Base-by-base conservation (phyloP, 2,113 vertebrate species). In the Datnioides undecimradiatus region DNA sequence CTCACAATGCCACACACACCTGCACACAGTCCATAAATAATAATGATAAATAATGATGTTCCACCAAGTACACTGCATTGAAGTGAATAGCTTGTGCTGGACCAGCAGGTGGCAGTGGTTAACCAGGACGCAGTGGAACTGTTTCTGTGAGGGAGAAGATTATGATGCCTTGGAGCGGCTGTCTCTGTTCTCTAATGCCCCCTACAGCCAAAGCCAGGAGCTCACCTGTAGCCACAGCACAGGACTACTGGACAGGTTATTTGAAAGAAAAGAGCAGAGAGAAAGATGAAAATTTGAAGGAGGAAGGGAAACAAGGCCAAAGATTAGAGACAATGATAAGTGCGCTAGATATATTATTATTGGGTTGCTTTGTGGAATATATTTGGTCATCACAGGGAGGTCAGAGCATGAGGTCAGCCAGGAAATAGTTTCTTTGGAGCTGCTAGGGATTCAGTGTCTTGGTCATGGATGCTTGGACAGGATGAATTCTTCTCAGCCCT, bases 171-270 rank as follows among this genome's bases (percentile, higher is more conserved):
- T 83, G 85, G 85, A 93, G 67, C 54, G 91, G 36, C 76, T 85
- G 46, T 78, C 65, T 60, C 43, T 90, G 90, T 54, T 88, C 82
- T 77, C 76, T 89, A 72, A 84, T 82, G 83, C 86, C 65, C 88
- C 71, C 89, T 60, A 49, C 88, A 92, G 92, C 90, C 84, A 95
- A 91, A 85, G 54, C 87, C 91, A 91, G 89, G 79, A 93, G 85
- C 27, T n/a, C 49, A 71, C 29, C 14, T 73, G 8, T 51, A 64
- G 51, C 16, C 55, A 60, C 17, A 29, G 11, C 19, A 19, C 29
- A 48, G n/a, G 10, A 57, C 41, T 25, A 52, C 45, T 34, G 36
- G 64, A 29, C 36, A 75, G 62, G 58, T 55, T 74, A 66, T 65
- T 49, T 36, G 29, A 60, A 63, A 63, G 27, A 31, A 89, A 63